Evolutionary conservation across 2,113 vertebrate genomes (phyloP).

Genomic region (Tragelaphus strepsiceros): DNA sequence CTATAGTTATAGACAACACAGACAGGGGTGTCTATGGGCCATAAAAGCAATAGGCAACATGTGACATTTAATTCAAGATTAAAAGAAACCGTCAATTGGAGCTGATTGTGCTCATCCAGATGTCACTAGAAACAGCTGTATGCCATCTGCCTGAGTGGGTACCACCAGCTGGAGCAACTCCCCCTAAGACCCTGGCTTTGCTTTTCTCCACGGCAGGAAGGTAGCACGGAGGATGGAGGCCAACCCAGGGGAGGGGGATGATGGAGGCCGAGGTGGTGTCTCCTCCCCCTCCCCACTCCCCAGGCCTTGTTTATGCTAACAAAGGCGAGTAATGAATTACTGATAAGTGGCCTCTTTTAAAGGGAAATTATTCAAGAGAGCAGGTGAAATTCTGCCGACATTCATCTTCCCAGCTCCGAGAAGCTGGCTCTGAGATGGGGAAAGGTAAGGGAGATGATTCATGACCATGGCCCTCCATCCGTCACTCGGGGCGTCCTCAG

Average conservation of each 20-base stretch:
- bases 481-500: background rate
- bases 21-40: background rate
- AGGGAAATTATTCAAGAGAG: constrained; percentile 68
- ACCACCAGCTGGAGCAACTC: background rate
- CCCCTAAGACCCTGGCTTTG: background rate
- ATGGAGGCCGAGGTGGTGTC: background rate
- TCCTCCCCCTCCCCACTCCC: background rate
- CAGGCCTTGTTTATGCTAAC: constrained; percentile 54
- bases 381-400: constrained; percentile 50
- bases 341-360: constrained; percentile 68
- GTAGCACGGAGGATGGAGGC: constrained; percentile 33
- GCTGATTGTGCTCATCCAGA: constrained; percentile 61
- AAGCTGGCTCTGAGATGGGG: background rate
- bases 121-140: constrained; percentile 55
- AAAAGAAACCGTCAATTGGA: constrained; percentile 55
- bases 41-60: constrained; percentile 54
- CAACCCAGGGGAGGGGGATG: background rate
- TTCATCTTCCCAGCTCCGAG: constrained; percentile 35
- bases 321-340: constrained; percentile 64
- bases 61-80: constrained; percentile 63
- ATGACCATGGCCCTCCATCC: background rate
- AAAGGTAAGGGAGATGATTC: constrained; percentile 18
- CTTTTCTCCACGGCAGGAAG: background rate
- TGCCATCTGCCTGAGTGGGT: constrained; percentile 49
- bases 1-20: constrained; percentile 36